These are phyloP conservation scores for Aurelia sp. DNA, from an alignment of 30 jellyfish, hydroid and myxozoan species.

Conservation along the genomic window DNA sequence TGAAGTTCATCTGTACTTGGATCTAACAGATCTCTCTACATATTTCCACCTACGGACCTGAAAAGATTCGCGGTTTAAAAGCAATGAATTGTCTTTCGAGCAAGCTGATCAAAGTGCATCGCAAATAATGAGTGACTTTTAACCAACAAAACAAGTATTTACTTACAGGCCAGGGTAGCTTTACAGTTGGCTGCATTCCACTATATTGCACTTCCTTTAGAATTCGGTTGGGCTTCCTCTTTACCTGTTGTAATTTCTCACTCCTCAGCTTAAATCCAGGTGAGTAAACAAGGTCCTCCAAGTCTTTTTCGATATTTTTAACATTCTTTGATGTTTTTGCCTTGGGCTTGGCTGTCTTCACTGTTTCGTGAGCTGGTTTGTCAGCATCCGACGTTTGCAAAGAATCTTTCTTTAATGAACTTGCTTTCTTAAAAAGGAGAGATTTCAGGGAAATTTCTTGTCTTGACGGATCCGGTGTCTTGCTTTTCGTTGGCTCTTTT, in stretches of 20 bases:
- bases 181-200: slow-evolving; percentile 80
- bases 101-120: no score
- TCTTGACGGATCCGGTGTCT: slow-evolving; percentile 6
- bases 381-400: background rate
- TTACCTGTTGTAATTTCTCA: slow-evolving; percentile 42
- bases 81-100: no score
- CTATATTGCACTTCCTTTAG: slow-evolving; percentile 69
- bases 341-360: slow-evolving; percentile 16
- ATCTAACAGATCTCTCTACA: no score
- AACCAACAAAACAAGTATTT: background rate
- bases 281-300: slow-evolving; percentile 61
- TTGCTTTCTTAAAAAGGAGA: background rate
- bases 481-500: background rate
- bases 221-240: slow-evolving; percentile 47
- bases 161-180: slow-evolving; percentile 94
- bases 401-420: background rate
- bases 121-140: background rate
- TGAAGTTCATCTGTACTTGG: no score
- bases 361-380: background rate
- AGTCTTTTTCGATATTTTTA: slow-evolving; percentile 4
- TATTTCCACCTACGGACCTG: no score
- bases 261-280: slow-evolving; percentile 87
- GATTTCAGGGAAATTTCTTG: slow-evolving; percentile 41
- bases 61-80: no score
- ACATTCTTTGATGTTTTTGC: slow-evolving; percentile 12